A percentile compares a stretch with the other conserved stretches of the same genome.
Evolutionary conservation across 2,888 invertebrate genomes (phyloP).

Genomic region (Tridacna crocea): DNA sequence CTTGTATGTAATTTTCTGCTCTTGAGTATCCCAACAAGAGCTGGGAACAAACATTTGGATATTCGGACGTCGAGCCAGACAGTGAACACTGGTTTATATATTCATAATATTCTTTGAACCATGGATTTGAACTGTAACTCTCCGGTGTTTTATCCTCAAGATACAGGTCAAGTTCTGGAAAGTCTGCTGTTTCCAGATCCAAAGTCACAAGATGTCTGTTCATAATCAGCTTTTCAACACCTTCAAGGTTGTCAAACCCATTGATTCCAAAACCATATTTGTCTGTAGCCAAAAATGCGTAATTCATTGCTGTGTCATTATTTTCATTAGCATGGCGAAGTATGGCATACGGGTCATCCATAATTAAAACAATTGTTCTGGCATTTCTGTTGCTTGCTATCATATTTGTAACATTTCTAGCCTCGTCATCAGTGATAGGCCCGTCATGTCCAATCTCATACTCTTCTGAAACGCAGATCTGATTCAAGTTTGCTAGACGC

Average conservation of each 20-base stretch:
- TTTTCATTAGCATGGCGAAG: conserved; percentile 69
- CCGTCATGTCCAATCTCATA: conserved; percentile 71
- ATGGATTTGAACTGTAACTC: conserved; percentile 82
- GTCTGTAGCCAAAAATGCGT: conserved; percentile 79
- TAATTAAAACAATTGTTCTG: conserved; percentile 75
- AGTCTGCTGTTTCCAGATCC: conserved; percentile 81
- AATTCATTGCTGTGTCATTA: conserved; percentile 48
- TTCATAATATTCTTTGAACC: conserved; percentile 85
- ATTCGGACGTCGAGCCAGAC: conserved; percentile 21
- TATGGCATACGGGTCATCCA: conserved; percentile 73
- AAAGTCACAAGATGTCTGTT: conserved; percentile 69
- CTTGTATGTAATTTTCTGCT: conserved; percentile 75
- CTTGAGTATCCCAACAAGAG: conserved; percentile 69
- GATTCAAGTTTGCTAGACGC: conserved; percentile 75
- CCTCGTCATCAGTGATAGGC: conserved; percentile 60
- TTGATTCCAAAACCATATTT: conserved; percentile 75
- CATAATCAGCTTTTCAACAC: conserved; percentile 51
- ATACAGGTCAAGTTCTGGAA: conserved; percentile 77
- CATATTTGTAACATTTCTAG: conserved; percentile 52
- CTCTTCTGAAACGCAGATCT: conserved; percentile 77
- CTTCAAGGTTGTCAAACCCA: conserved; percentile 68
- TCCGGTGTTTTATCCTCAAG: conserved; percentile 76
- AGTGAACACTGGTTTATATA: conserved; percentile 77
- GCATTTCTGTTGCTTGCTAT: conserved; percentile 64
- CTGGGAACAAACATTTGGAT: conserved; percentile 49